A percentile compares a stretch with the other conserved stretches of the same genome.
Conservation (phyloP, 2,888 invertebrate species). For the Cartodere bifasciata region DNA sequence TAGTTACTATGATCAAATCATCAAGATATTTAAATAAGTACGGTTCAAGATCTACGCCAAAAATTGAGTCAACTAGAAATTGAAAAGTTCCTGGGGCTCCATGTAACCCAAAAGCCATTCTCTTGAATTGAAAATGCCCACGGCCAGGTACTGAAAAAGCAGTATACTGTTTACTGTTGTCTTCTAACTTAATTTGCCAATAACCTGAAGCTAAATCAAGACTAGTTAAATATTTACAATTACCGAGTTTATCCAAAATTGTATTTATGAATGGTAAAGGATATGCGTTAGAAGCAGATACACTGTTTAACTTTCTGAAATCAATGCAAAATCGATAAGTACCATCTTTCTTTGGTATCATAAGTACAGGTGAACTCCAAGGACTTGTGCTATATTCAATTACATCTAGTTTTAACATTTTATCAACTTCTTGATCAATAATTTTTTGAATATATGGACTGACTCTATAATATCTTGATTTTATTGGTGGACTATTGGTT, state of each 20-base stretch:
- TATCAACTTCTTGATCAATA: constrained; percentile 9
- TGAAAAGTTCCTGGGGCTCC: constrained; percentile 10
- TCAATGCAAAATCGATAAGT: constrained; percentile 6
- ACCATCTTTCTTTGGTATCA: constrained; percentile 8
- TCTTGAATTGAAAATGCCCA: constrained; percentile 7
- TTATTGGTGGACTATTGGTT: neutral
- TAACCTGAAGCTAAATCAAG: constrained; percentile 3
- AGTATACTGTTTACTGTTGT: constrained; percentile 7
- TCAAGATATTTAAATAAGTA: constrained; percentile 6
- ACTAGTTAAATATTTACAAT: constrained; percentile 7
- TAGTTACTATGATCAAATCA: constrained; percentile 7
- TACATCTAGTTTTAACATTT: constrained; percentile 10
- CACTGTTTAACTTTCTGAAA: constrained; percentile 7
- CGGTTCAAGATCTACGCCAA: constrained; percentile 11
- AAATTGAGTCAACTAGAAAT: constrained; percentile 5
- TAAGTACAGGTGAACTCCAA: constrained; percentile 8
- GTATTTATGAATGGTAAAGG: constrained; percentile 7
- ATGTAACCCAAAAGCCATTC: constrained; percentile 8
- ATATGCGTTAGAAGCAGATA: constrained; percentile 5
- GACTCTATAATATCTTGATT: constrained; percentile 2
- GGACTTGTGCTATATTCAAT: constrained; percentile 4
- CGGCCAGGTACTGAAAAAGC: constrained; percentile 8
- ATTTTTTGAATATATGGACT: constrained; percentile 1
- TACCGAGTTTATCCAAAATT: constrained; percentile 6
- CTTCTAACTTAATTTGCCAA: constrained; percentile 4